A percentile compares a stretch with the other conserved stretches of the same genome.
Conservation (phyloP, 1,140 invertebrate species). For the Neotoxoptera formosana region DNA sequence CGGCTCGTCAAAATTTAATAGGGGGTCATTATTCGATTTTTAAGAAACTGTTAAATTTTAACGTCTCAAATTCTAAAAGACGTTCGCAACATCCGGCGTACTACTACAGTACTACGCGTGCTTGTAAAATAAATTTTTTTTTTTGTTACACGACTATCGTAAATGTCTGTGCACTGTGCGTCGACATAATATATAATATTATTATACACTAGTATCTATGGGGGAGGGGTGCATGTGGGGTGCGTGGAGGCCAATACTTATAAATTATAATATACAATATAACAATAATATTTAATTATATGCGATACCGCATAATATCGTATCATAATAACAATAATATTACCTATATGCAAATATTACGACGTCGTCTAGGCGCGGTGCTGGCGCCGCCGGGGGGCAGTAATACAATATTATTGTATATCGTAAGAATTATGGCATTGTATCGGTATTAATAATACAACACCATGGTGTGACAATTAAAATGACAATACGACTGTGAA, state of each 20-base stretch:
- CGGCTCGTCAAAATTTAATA: background rate
- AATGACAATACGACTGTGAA: background rate
- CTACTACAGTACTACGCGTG: background rate
- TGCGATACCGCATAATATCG: background rate
- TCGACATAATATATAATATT: background rate
- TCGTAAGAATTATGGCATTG: background rate
- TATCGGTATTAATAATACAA: background rate
- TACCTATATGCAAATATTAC: background rate
- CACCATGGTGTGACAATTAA: background rate
- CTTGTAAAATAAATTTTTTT: background rate
- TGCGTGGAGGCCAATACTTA: background rate
- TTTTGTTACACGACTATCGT: background rate
- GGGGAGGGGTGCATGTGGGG: no score
- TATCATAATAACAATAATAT: constrained; percentile 5
- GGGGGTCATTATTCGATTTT: background rate
- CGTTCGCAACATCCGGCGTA: background rate
- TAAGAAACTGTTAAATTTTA: constrained; percentile 14
- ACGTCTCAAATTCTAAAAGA: background rate
- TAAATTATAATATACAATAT: background rate
- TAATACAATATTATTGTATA: background rate
- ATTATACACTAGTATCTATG: no score
- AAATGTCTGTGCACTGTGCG: background rate
- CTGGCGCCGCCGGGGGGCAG: background rate
- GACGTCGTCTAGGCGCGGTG: background rate
- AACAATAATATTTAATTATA: background rate